phyloP scores from a whole-genome alignment of 1,140 invertebrate genomes.

The Euura saliciscinereae region DNA sequence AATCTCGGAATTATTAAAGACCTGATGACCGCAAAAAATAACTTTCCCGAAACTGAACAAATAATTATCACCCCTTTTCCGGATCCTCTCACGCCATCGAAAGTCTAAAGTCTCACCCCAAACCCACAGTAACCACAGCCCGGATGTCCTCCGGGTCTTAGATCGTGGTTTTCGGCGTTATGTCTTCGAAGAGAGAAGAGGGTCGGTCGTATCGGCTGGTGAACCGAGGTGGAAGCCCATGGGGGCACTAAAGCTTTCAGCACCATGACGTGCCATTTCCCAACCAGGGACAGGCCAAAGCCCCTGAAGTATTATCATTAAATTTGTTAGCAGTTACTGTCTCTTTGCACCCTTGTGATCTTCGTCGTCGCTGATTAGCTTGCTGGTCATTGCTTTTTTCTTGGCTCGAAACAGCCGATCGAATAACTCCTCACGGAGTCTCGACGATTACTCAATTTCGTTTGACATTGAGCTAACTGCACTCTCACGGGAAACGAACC shows the following conservation, averaged over 20 bases:
- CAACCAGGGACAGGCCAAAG: not conserved
- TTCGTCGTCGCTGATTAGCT: not conserved
- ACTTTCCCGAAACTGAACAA: too few species aligned
- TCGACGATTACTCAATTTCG: too few species aligned
- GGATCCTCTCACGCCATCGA: too few species aligned
- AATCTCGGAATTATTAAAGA: too few species aligned
- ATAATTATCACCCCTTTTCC: too few species aligned
- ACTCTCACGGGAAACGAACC: too few species aligned
- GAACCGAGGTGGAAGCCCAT: not conserved
- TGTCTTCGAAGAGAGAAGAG: not conserved
- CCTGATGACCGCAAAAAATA: too few species aligned
- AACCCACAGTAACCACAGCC: not conserved
- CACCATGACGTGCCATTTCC: not conserved
- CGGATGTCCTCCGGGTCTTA: not conserved
- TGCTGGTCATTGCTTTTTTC: not conserved
- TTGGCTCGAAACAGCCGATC: not conserved
- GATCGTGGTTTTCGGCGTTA: not conserved
- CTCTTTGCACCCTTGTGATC: not conserved
- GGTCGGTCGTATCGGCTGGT: not conserved
- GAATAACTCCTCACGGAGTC: too few species aligned
- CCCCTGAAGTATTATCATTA: slow-evolving; percentile 6
- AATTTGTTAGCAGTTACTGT: not conserved
- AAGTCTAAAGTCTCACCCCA: not conserved
- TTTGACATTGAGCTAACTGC: too few species aligned
- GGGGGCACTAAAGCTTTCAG: not conserved